phyloP scores from a whole-genome alignment of 1,140 invertebrate species.

The Temnothorax longispinosus region DNA sequence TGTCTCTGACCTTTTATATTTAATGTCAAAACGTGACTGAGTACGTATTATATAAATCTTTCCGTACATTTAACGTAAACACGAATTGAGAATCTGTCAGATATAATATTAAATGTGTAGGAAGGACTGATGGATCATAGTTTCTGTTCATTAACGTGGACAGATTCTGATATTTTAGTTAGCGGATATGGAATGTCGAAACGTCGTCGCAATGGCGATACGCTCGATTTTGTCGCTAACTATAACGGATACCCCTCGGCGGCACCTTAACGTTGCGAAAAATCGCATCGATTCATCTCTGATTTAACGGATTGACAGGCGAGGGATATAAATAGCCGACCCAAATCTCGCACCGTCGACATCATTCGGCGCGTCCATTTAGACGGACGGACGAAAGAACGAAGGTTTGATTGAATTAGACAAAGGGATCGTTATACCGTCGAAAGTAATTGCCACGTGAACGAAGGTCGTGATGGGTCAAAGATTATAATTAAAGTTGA shows the following conservation, averaged over 20 bases:
- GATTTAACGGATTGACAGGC: constrained; percentile 44
- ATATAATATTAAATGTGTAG: not conserved
- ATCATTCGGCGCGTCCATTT: constrained; percentile 28
- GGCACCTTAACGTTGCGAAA: constrained; percentile 46
- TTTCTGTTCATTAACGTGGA: constrained; percentile 24
- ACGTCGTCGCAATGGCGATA: constrained; percentile 17
- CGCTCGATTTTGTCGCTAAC: constrained; percentile 41
- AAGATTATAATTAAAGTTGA: constrained; percentile 79
- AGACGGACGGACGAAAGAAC: constrained; percentile 9
- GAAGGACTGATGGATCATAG: constrained; percentile 12
- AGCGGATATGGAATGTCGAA: constrained; percentile 36
- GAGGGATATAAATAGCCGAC: constrained; percentile 50
- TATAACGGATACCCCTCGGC: constrained; percentile 50
- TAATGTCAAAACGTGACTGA: not conserved
- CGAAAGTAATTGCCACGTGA: constrained; percentile 39
- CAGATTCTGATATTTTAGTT: constrained; percentile 45
- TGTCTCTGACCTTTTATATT: constrained; percentile 7
- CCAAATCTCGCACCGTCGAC: constrained; percentile 28
- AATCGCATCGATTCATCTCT: constrained; percentile 42
- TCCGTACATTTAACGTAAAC: not conserved
- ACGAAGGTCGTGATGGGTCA: constrained; percentile 40
- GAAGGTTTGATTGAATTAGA: constrained; percentile 57
- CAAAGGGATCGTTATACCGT: constrained; percentile 64
- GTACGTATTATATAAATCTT: not conserved
- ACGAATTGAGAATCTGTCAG: constrained; percentile 14